phyloP scores from a whole-genome alignment of 2,797 vertebrate species.

The Nyctibius grandis region DNA sequence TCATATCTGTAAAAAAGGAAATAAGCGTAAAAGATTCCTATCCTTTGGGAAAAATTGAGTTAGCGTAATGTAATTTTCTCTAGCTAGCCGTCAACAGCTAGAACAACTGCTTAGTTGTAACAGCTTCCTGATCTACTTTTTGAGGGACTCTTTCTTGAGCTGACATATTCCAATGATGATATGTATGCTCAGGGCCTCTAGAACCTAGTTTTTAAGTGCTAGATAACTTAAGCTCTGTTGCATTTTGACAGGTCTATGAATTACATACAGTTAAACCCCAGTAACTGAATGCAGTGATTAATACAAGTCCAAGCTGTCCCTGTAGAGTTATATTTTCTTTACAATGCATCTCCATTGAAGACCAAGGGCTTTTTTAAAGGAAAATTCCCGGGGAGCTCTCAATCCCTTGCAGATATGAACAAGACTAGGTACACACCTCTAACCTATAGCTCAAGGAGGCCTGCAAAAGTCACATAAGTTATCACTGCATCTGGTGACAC shows the following conservation, averaged over 20 bases:
- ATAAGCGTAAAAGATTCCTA: not conserved
- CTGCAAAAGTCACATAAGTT: not conserved
- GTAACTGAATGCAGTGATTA: not conserved
- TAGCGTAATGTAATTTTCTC: conserved; percentile 2
- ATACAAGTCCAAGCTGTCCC: not conserved
- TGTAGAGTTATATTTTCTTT: not conserved
- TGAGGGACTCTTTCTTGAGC: not conserved
- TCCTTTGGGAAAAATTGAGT: conserved; percentile 2
- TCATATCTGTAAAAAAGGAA: not conserved
- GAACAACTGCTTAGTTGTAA: not conserved
- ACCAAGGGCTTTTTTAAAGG: not conserved
- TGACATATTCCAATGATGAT: not conserved
- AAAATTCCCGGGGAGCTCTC: not conserved
- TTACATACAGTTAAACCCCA: not conserved
- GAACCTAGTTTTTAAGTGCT: not conserved
- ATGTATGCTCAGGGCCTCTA: not conserved
- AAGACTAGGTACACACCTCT: not conserved
- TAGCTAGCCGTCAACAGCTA: not conserved
- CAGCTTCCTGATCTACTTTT: conserved; percentile 18
- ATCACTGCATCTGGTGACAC: not conserved
- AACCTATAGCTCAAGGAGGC: not conserved
- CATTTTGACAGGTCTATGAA: not conserved
- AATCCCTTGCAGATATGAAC: not conserved
- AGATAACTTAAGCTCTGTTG: not conserved
- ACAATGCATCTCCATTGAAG: not conserved